Evolutionary conservation across 1,140 invertebrate genomes (phyloP).

Genomic region (Danaus melanippus): DNA sequence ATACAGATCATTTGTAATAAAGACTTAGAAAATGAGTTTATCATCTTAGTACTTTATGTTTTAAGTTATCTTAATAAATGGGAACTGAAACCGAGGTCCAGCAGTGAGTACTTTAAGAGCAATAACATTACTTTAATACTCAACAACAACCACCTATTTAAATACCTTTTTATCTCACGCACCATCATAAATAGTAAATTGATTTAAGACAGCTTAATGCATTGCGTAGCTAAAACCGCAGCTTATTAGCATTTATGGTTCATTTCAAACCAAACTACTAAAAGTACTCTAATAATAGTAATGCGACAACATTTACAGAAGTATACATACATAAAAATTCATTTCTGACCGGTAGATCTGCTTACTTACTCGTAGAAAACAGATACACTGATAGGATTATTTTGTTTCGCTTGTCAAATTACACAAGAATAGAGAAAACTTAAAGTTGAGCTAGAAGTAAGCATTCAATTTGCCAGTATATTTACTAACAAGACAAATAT

Average conservation of each 20-base stretch:
- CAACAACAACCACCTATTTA: constrained; percentile 28
- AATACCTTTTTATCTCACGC: constrained; percentile 31
- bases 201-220: constrained; percentile 33
- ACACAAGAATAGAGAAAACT: too few relatives aligned
- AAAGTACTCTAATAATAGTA: too few relatives aligned
- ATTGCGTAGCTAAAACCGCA: constrained; percentile 23
- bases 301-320: too few relatives aligned
- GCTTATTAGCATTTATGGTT: constrained; percentile 20
- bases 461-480: too few relatives aligned
- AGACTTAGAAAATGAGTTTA: constrained; percentile 17
- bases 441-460: too few relatives aligned
- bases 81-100: constrained; percentile 33
- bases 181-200: constrained; percentile 39
- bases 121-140: constrained; percentile 32
- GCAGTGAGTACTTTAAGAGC: constrained; percentile 29
- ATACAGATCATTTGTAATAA: constrained; percentile 15
- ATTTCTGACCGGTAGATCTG: too few relatives aligned
- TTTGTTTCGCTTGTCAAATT: too few relatives aligned
- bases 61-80: constrained; percentile 42
- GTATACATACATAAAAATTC: too few relatives aligned
- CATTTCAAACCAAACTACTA: constrained; percentile 4
- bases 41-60: constrained; percentile 30
- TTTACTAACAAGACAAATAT: too few relatives aligned
- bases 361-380: too few relatives aligned
- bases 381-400: too few relatives aligned